Conservation (phyloP, 2,797 vertebrate species). For the Oceanodroma leucorhoa region DNA sequence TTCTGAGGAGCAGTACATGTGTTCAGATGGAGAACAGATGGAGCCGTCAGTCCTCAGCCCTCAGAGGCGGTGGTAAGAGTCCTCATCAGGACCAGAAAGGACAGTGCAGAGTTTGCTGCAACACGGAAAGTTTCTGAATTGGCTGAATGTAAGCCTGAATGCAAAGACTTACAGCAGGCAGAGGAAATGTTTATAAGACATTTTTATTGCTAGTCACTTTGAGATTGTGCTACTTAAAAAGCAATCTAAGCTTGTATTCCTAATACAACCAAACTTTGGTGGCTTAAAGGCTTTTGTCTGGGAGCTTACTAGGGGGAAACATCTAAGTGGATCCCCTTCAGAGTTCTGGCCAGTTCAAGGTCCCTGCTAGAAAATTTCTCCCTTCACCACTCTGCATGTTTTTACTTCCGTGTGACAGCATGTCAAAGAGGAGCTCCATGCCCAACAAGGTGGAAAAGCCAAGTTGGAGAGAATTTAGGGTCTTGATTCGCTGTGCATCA, state of each 20-base stretch:
- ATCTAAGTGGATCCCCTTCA: neutral
- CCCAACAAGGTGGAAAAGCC: neutral
- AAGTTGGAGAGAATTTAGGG: neutral
- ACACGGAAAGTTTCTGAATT: neutral
- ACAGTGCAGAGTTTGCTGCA: neutral
- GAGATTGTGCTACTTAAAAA: neutral
- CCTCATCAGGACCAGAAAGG: neutral
- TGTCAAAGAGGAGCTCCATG: neutral
- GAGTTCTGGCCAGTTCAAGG: neutral
- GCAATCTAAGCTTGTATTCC: neutral
- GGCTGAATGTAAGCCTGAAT: neutral
- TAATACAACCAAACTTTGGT: neutral
- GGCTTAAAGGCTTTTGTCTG: neutral
- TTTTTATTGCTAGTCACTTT: neutral
- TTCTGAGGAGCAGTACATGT: neutral
- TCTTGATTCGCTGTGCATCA: neutral
- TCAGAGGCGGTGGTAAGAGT: rapidly evolving
- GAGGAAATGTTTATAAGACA: neutral
- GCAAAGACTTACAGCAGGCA: neutral
- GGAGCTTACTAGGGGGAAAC: neutral
- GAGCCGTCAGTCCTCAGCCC: neutral
- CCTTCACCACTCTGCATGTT: neutral
- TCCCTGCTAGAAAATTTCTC: neutral
- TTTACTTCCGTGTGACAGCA: neutral
- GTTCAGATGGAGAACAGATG: neutral